Percentiles rank a stretch among this genome's conserved stretches.
Conservation (phyloP, 2,888 invertebrate species). For the Hololepta plana region DNA sequence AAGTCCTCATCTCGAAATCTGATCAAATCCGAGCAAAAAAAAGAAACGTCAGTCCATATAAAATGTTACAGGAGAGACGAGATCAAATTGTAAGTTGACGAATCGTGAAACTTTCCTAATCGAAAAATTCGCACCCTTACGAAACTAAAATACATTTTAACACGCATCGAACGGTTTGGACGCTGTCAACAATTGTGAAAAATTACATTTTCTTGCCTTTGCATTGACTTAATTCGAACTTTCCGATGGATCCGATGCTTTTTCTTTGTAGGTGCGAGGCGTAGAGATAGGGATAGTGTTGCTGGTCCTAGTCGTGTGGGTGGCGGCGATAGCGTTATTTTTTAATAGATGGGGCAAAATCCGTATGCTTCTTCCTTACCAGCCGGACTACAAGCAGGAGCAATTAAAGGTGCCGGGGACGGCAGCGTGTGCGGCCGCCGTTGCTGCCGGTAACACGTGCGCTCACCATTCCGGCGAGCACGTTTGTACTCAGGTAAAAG, state of each 20-base stretch:
- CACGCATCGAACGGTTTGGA: no score
- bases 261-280: constrained; percentile 51
- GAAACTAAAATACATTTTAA: no score
- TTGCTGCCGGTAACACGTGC: constrained; percentile 31
- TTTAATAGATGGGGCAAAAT: constrained; percentile 84
- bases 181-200: no score
- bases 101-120: no score
- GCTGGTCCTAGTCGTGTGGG: constrained; percentile 66
- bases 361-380: constrained; percentile 78
- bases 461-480: constrained; percentile 37
- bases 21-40: no score
- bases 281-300: constrained; percentile 82
- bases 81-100: no score
- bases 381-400: constrained; percentile 74
- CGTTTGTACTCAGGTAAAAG: constrained; percentile 44
- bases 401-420: constrained; percentile 66
- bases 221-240: neutral
- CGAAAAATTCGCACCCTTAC: no score
- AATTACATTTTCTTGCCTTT: no score
- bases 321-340: constrained; percentile 70
- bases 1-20: no score
- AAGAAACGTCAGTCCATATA: no score
- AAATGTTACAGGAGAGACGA: no score
- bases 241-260: constrained; percentile 6
- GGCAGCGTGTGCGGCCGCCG: constrained; percentile 43